A percentile compares a stretch with the other conserved stretches of the same genome.
Evolutionary conservation across 2,888 invertebrate species (phyloP).

Genomic region (Diadegma fenestrale): DNA sequence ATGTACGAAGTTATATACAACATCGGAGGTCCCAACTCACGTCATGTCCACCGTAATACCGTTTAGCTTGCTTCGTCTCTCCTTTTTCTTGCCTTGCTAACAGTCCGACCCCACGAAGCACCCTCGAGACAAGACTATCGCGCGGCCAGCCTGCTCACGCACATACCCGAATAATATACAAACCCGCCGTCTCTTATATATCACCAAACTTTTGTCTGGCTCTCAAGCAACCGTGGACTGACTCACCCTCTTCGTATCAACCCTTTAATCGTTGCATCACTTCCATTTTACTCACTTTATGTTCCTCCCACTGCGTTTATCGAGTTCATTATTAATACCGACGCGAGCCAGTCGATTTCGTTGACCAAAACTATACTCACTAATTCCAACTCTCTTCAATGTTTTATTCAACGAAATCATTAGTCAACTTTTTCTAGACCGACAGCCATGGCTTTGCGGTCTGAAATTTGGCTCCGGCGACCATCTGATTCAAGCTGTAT

Average conservation of each 20-base stretch:
- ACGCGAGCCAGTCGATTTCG: conserved; percentile 58
- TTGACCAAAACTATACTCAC: not conserved
- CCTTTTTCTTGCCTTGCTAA: conserved; percentile 25
- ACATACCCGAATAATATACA: conserved; percentile 50
- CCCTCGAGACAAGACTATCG: conserved; percentile 7
- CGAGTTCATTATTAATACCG: conserved; percentile 81
- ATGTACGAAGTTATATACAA: conserved; percentile 27
- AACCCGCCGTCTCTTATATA: conserved; percentile 38
- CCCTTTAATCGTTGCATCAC: conserved; percentile 19
- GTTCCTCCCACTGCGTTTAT: conserved; percentile 50
- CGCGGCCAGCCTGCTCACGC: conserved; percentile 50
- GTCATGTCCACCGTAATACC: conserved; percentile 50
- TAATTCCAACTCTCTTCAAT: not conserved
- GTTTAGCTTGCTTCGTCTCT: conserved; percentile 39
- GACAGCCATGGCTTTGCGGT: too few relatives aligned
- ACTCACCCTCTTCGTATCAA: conserved; percentile 39
- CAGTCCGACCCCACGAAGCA: not conserved
- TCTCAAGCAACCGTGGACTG: conserved; percentile 65
- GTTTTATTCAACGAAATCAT: not conserved
- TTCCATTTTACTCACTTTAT: conserved; percentile 28
- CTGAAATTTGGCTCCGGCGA: too few relatives aligned
- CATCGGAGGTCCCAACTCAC: conserved; percentile 34
- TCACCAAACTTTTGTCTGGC: conserved; percentile 77
- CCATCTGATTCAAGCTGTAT: too few relatives aligned
- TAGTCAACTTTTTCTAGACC: not conserved